These are phyloP conservation scores for Pandemis corylana DNA, from an alignment of 2,888 invertebrate species.

Conservation along the genomic window DNA sequence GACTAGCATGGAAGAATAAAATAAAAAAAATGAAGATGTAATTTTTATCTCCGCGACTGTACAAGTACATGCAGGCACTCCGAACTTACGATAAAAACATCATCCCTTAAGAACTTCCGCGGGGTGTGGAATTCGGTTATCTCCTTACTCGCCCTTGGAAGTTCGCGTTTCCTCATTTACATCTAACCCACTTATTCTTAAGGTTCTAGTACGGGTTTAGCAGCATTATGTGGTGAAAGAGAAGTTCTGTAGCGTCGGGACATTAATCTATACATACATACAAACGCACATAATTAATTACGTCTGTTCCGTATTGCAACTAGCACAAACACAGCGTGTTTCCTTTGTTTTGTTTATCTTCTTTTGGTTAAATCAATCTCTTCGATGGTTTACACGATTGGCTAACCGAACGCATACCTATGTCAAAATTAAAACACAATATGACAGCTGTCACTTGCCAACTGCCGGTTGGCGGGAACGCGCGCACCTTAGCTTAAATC, in stretches of 20 bases:
- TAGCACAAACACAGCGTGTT: too few relatives aligned
- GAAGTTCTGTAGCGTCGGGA: neutral
- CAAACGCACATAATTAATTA: too few relatives aligned
- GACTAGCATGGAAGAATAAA: too few relatives aligned
- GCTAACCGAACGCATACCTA: too few relatives aligned
- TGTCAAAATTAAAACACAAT: too few relatives aligned
- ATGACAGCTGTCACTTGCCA: too few relatives aligned
- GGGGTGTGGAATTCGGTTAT: conserved; percentile 27
- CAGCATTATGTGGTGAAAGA: neutral
- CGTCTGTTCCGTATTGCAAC: too few relatives aligned
- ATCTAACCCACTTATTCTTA: conserved; percentile 22
- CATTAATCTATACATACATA: neutral
- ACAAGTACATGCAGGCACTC: conserved; percentile 21
- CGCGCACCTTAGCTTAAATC: too few relatives aligned
- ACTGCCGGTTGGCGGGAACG: too few relatives aligned
- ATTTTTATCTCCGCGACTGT: neutral
- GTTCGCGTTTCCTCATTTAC: conserved; percentile 20
- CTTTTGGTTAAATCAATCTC: too few relatives aligned
- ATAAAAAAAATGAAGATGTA: neutral
- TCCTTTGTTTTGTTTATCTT: too few relatives aligned
- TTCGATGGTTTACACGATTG: too few relatives aligned
- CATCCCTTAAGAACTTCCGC: conserved; percentile 31
- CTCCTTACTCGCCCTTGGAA: conserved; percentile 12
- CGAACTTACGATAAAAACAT: conserved; percentile 22
- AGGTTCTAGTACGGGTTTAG: neutral